Percentiles rank a stretch among this genome's conserved stretches.
Evolutionary conservation across 2,888 invertebrate genomes (phyloP).

Genomic region (Diploptera punctata): DNA sequence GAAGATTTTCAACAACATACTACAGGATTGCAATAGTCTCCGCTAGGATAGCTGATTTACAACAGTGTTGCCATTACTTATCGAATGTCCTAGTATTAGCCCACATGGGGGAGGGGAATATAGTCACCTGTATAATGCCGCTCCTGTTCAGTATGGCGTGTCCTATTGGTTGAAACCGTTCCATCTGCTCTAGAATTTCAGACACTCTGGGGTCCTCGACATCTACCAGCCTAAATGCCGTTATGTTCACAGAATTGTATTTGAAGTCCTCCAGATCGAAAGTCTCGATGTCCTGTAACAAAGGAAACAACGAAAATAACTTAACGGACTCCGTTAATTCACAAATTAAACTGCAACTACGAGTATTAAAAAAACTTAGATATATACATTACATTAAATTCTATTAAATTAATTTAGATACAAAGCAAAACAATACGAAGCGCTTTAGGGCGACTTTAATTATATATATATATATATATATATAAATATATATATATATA

Average conservation of each 20-base stretch:
- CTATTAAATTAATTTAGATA: too few relatives aligned
- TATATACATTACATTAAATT: too few relatives aligned
- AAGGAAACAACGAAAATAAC: not conserved
- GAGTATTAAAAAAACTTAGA: not conserved
- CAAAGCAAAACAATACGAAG: too few relatives aligned
- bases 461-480: too few relatives aligned
- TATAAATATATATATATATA: too few relatives aligned
- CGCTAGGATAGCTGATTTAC: too few relatives aligned
- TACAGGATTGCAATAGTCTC: too few relatives aligned
- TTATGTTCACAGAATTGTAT: constrained; percentile 94
- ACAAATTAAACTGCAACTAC: not conserved
- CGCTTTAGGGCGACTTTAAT: too few relatives aligned
- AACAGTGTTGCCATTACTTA: too few relatives aligned
- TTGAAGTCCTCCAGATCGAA: constrained; percentile 90
- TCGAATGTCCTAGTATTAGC: too few relatives aligned
- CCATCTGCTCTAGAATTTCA: constrained; percentile 83
- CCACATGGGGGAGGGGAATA: constrained; percentile 19
- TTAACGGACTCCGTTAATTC: not conserved
- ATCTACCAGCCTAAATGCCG: constrained; percentile 90
- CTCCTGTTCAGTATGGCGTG: constrained; percentile 74
- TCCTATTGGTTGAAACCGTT: constrained; percentile 86
- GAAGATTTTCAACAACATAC: too few relatives aligned
- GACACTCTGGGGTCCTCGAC: constrained; percentile 76
- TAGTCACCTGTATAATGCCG: constrained; percentile 68
- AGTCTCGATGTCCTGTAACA: constrained; percentile 79